These are phyloP conservation scores for Ferdinandea cuprea DNA, from an alignment of 2,888 invertebrate species.

Conservation along the genomic window DNA sequence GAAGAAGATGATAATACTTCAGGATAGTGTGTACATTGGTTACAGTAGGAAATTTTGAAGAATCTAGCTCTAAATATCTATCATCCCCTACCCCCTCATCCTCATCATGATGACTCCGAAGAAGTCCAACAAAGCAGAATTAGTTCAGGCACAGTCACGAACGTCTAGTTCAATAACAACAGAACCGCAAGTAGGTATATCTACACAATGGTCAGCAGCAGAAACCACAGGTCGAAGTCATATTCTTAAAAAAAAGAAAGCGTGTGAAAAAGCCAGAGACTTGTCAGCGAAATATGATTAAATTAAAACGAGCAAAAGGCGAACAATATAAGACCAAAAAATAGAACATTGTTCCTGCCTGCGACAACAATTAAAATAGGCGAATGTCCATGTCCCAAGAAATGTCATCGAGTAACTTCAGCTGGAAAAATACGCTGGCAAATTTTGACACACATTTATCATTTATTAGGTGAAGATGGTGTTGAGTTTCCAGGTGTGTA, in stretches of 20 bases:
- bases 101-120: conserved; percentile 14
- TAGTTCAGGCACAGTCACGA: conserved; percentile 7
- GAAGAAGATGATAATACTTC: too few relatives aligned
- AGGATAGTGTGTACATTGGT: conserved; percentile 25
- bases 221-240: conserved; percentile 8
- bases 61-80: conserved; percentile 4
- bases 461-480: conserved; percentile 22
- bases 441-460: conserved; percentile 19
- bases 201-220: conserved; percentile 8
- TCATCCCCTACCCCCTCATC: conserved; percentile 16
- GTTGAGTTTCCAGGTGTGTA: conserved; percentile 27
- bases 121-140: too few relatives aligned
- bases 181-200: conserved; percentile 8
- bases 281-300: conserved; percentile 15
- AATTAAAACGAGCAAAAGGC: conserved; percentile 21
- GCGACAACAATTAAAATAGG: conserved; percentile 10
- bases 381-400: conserved; percentile 19
- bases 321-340: conserved; percentile 8
- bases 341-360: conserved; percentile 9
- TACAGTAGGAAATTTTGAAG: conserved; percentile 13
- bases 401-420: conserved; percentile 20
- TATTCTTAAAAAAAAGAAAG: conserved; percentile 15
- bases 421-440: conserved; percentile 27
- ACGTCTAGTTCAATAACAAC: conserved; percentile 9
- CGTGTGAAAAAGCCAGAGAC: conserved; percentile 19